A percentile compares a stretch with the other conserved stretches of the same genome.
Evolutionary conservation across 2,113 vertebrate species (phyloP).

Genomic region (Pomatostomus ruficeps): DNA sequence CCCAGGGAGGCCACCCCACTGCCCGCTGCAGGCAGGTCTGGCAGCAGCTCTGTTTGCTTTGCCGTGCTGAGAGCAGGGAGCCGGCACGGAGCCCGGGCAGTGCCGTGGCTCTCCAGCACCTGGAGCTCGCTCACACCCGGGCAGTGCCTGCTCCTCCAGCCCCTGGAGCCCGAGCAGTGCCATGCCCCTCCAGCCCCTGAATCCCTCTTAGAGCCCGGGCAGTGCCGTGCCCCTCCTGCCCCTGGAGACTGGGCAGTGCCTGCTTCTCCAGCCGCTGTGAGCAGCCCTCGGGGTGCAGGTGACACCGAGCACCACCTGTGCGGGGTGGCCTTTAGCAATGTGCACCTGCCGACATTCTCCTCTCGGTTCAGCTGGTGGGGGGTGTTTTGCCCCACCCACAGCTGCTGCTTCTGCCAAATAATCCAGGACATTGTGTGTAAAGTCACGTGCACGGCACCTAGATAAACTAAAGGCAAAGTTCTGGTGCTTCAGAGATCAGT

Average conservation of each 20-base stretch:
- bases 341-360: rapidly evolving
- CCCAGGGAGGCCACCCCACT: neutral
- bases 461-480: neutral
- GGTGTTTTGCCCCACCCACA: neutral
- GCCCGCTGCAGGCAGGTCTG: rapidly evolving
- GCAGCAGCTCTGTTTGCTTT: neutral
- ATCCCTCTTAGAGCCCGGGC: neutral
- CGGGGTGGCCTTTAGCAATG: neutral
- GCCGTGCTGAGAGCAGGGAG: neutral
- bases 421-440: neutral
- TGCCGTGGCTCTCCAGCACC: rapidly evolving
- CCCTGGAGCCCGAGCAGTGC: rapidly evolving
- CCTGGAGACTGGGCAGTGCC: neutral
- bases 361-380: rapidly evolving
- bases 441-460: rapidly evolving
- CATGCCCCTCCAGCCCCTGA: rapidly evolving
- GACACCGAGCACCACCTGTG: neutral
- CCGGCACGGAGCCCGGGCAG: neutral
- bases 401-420: neutral
- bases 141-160: neutral
- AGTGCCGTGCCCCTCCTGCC: neutral
- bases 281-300: rapidly evolving
- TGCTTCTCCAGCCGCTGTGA: rapidly evolving
- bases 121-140: neutral
- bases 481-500: neutral